Base-by-base conservation (phyloP, 2,797 vertebrate species). In the Typhlichthys subterraneus region DNA sequence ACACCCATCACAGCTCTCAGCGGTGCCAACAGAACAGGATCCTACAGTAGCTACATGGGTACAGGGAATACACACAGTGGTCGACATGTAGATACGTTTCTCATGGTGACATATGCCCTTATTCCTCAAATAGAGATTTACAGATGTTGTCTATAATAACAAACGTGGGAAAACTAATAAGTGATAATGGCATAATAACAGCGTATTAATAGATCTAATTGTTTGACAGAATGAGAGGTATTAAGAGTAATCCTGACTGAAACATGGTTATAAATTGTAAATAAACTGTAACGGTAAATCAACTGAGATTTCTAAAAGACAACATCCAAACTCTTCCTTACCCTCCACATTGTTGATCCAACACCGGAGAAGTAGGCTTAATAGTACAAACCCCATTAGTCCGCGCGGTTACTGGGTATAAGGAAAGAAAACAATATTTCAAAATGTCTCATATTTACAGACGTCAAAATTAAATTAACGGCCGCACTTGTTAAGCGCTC, bases 371-470 rank as follows among this genome's bases (percentile, higher is more conserved):
- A 96, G 81, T 88, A 99, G 93, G 91, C 90, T 95, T 82, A 98
- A 89, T 87, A 95, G 92, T 90, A 95, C 88, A 92, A 95, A 93
- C 94, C 95, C 96, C 97, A 99, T 99, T 94, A 94, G 95, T 94
- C 94, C 93, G 94, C 84, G 94, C 92, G 93, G 87, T 90, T 87
- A 80, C 91, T 95, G 92, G 80, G 85, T 73, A 29, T 52, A 87
- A 61, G 57, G 91, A 91, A 80, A 81, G 51, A 91, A 87, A 91
- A 85, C 65, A 79, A 52, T 81, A 88, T 69, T 67, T 88, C 70
- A 87, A 14, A 58, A 71, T 56, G 67, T 85, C 67, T 86, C 78
- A 83, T 80, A 70, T 70, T 84, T 61, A 73, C 71, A 57, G 46
- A 49, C 15, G 19, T 19, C 51, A 19, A 9, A 33, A 54, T 17